phyloP scores from a whole-genome alignment of 2,797 vertebrate species.

The Pempheris klunzingeri region DNA sequence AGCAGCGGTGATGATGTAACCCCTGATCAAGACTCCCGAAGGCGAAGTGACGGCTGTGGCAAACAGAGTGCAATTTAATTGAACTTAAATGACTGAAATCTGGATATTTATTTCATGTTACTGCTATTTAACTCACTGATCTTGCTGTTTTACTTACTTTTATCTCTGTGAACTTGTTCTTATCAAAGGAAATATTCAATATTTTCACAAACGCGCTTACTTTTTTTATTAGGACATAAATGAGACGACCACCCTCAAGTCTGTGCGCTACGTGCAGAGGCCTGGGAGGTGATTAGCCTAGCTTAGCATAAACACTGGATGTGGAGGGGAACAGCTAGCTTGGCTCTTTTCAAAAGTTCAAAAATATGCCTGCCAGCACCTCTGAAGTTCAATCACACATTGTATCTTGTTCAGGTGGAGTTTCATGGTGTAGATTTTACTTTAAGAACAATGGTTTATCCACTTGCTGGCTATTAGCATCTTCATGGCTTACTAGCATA shows the following conservation, averaged over 20 bases:
- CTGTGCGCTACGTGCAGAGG: not conserved
- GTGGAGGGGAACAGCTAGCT: not conserved
- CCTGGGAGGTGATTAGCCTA: not conserved
- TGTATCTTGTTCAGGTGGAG: not conserved
- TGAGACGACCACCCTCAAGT: not conserved
- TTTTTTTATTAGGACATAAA: not conserved
- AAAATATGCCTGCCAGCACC: not conserved
- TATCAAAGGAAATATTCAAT: no score
- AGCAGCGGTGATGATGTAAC: conserved; percentile 42
- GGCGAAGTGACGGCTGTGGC: conserved; percentile 4
- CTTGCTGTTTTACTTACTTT: not conserved
- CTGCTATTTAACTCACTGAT: not conserved
- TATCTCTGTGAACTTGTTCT: not conserved
- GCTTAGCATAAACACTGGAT: not conserved
- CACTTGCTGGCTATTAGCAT: not conserved
- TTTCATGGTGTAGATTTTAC: no score
- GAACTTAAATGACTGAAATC: not conserved
- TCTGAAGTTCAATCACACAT: not conserved
- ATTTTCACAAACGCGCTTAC: not conserved
- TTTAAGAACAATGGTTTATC: no score
- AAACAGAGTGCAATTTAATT: not conserved
- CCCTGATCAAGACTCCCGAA: conserved; percentile 27
- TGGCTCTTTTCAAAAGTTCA: not conserved
- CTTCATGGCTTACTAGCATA: not conserved
- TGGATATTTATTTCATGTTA: not conserved